Evolutionary conservation across 30 jellyfish, hydroid and myxozoan species (phyloP).

Genomic region (Morbakka virulenta): DNA sequence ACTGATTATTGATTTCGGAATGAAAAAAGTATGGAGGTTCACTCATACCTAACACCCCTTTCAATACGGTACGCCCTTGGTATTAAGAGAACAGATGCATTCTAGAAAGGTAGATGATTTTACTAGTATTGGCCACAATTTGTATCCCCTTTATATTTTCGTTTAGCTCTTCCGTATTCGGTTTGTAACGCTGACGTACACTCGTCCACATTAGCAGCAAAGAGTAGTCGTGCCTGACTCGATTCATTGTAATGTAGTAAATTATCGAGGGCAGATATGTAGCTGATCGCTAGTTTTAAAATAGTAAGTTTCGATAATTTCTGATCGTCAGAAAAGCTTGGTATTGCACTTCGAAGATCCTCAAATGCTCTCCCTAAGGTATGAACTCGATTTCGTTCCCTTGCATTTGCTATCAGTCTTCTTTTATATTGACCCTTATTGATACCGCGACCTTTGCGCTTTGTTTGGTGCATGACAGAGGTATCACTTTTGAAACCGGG

Average conservation of each 20-base stretch:
- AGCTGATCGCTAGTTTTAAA: slow-evolving; percentile 76
- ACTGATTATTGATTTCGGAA: no score
- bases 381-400: slow-evolving; percentile 94
- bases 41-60: no score
- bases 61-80: no score
- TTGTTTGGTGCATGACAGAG: no score
- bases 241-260: slow-evolving; percentile 34
- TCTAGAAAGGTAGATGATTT: no score
- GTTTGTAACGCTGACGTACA: slow-evolving; percentile 77
- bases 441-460: background rate
- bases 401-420: slow-evolving; percentile 84
- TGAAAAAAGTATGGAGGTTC: no score
- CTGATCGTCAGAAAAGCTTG: slow-evolving; percentile 86
- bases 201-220: slow-evolving; percentile 71
- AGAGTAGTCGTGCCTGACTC: slow-evolving; percentile 17
- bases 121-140: no score
- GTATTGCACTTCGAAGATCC: slow-evolving; percentile 69
- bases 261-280: slow-evolving; percentile 69
- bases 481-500: no score
- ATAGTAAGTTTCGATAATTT: slow-evolving; percentile 83
- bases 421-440: slow-evolving; percentile 20
- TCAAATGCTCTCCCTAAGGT: slow-evolving; percentile 84
- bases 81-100: no score
- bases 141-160: background rate
- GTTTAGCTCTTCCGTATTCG: slow-evolving; percentile 91